phyloP scores from a whole-genome alignment of 2,888 invertebrate species.

The Lithophane socia region DNA sequence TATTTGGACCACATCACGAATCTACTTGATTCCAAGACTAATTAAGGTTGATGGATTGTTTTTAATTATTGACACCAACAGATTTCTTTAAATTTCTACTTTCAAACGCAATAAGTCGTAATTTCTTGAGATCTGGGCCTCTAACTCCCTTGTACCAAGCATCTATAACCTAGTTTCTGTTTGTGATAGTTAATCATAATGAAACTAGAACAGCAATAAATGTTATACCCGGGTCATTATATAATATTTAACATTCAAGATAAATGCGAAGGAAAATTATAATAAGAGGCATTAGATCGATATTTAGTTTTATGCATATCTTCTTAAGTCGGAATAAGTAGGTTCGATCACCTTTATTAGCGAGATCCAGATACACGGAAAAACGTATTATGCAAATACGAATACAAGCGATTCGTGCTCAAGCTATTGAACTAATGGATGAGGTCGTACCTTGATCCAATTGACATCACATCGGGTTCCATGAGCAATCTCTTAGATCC shows the following conservation, averaged over 20 bases:
- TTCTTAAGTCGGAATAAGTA: constrained; percentile 1
- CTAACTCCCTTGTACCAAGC: constrained; percentile 20
- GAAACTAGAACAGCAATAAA: constrained; percentile 47
- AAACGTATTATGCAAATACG: constrained; percentile 45
- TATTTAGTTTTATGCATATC: constrained; percentile 11
- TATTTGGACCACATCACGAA: constrained; percentile 70
- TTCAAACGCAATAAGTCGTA: constrained; percentile 16
- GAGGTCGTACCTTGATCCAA: constrained; percentile 84
- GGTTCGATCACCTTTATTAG: background rate
- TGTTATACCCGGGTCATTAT: constrained; percentile 27
- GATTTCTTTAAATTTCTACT: constrained; percentile 40
- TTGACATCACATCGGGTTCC: constrained; percentile 78
- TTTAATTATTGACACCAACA: constrained; percentile 34
- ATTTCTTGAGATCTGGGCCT: constrained; percentile 31
- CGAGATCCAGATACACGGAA: constrained; percentile 21
- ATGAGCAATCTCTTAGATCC: constrained; percentile 70
- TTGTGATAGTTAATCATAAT: constrained; percentile 44
- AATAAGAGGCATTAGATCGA: constrained; percentile 8
- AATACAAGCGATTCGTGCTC: constrained; percentile 67
- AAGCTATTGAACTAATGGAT: constrained; percentile 82
- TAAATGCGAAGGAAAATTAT: constrained; percentile 26
- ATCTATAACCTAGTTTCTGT: constrained; percentile 37
- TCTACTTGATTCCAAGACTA: constrained; percentile 47
- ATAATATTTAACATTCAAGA: constrained; percentile 39
- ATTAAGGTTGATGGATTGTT: constrained; percentile 59